These are phyloP conservation scores for Crotalus helleri DNA, from an alignment of 2,113 vertebrate genomes.

Conservation along the genomic window DNA sequence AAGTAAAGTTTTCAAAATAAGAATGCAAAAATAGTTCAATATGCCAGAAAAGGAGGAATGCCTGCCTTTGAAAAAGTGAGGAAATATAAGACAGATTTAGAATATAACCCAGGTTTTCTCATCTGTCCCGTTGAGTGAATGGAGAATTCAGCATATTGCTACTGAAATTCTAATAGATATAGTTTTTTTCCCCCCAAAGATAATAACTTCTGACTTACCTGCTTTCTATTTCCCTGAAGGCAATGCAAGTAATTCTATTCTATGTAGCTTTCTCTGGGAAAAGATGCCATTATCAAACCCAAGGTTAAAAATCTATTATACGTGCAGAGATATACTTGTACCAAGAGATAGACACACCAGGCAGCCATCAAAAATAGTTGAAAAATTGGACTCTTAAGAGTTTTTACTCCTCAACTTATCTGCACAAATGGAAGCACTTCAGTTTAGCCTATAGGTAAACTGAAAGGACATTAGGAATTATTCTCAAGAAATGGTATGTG, in stretches of 20 bases:
- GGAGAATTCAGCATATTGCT: neutral
- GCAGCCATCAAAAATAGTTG: neutral
- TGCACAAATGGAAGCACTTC: neutral
- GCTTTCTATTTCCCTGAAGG: neutral
- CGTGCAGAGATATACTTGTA: neutral
- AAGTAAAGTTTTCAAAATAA: constrained; percentile 13
- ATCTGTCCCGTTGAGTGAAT: neutral
- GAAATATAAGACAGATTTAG: neutral
- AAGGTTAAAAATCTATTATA: neutral
- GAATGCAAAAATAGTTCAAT: neutral
- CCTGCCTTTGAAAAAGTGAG: neutral
- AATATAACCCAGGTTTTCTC: constrained; percentile 1
- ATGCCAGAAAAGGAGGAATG: constrained; percentile 1
- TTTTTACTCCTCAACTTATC: neutral
- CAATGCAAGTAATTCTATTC: neutral
- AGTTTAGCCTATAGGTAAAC: neutral
- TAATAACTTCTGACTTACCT: neutral
- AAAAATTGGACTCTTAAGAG: fast-evolving
- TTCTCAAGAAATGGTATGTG: neutral
- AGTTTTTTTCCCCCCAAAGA: neutral
- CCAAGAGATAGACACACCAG: neutral
- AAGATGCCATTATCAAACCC: neutral
- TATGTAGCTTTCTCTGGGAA: neutral
- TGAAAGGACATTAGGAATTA: neutral
- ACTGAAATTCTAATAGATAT: neutral